Evolutionary conservation across 1,140 invertebrate genomes (phyloP), one percentile per base, ranked within the genome.

Genomic region (Choristoneura fumiferana): DNA sequence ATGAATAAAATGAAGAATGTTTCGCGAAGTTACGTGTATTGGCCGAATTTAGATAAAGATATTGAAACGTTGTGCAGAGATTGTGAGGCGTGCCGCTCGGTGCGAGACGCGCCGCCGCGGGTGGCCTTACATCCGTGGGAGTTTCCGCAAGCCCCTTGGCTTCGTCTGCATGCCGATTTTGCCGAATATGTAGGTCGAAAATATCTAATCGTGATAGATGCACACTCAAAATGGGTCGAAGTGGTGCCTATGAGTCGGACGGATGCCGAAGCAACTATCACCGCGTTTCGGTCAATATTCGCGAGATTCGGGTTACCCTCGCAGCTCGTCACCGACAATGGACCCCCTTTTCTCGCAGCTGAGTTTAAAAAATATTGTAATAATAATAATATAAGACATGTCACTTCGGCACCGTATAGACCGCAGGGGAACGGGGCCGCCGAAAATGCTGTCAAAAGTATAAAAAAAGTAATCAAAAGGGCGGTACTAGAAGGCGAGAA

Each of bases 11-110:
- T 35, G 33, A 54, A 54, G 29, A 33, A 12, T 5, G 6, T 54
- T 1, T n/a, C 52, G 6, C 18, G 52, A 2, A 54, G n/a, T 15
- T 54, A 54, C 14, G 52, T 54, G 4, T 54, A 35, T 10, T 54
- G 18, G 52, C 29, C 52, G 9, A 35, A 17, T 10, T 22, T 54
- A 3, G 18, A 54, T 15, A 10, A 15, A 9, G 17, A 45, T 5
- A 22, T 14, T 14, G 10, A 22, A 13, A 15, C 40, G 1, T 4
- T 10, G 13, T 15, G 40, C 14, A 15, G 22, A 6, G 6, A 29
- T 29, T 29, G 22, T 6, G 22, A 29, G 6, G 22, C 22, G 6
- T 29, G 22, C 22, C 22, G 22, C 22, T 29, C 22, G 2, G 22
- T 29, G 22, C 22, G 22, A 29, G 22, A 29, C 22, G 10, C 40